Conservation (phyloP, 2,888 invertebrate species). For the Sphinx pinastri region DNA sequence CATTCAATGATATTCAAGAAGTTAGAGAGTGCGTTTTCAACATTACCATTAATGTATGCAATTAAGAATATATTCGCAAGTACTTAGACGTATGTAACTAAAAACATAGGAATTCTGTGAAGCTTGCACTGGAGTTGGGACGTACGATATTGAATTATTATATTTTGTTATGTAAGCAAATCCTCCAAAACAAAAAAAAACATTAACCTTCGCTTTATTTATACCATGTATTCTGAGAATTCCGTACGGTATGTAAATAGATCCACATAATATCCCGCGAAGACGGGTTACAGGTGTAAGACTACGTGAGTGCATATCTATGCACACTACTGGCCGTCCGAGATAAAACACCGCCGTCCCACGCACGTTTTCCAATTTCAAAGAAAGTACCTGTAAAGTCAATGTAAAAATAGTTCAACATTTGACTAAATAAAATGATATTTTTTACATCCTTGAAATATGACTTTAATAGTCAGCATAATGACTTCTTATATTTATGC, state of each 20-base stretch:
- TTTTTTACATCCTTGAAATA: no score
- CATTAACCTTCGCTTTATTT: background rate
- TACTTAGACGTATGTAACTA: no score
- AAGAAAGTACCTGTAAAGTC: background rate
- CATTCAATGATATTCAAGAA: background rate
- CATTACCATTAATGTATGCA: background rate
- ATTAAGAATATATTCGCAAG: background rate
- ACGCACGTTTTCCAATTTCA: constrained; percentile 2
- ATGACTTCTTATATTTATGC: no score
- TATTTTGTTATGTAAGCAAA: background rate
- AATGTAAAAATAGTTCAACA: no score
- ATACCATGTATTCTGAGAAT: background rate
- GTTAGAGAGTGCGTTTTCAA: constrained; percentile 6
- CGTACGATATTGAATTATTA: background rate
- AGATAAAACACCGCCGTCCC: constrained; percentile 1
- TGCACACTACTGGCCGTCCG: background rate
- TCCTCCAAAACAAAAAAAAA: background rate
- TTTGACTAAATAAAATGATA: no score
- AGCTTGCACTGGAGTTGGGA: background rate
- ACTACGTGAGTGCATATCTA: background rate
- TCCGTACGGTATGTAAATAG: constrained; percentile 3
- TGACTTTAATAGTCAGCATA: no score
- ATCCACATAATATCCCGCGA: background rate
- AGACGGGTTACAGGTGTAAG: constrained; percentile 10
- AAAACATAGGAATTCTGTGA: no score